These are phyloP conservation scores for Paracanthobrama guichenoti DNA, from an alignment of 2,113 vertebrate species.

Conservation along the genomic window DNA sequence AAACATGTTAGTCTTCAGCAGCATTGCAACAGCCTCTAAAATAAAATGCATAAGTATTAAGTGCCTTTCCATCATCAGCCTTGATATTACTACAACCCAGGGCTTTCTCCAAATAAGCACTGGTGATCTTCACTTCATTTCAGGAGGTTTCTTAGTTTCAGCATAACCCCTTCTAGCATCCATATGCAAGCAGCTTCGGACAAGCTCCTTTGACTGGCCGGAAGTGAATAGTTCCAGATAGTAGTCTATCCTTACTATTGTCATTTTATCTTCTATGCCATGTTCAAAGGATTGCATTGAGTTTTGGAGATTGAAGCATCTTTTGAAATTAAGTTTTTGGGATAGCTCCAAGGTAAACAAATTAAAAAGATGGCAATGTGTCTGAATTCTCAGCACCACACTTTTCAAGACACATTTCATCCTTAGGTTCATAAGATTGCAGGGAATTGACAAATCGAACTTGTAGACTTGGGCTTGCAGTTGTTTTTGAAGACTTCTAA, in stretches of 20 bases:
- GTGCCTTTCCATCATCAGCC: background rate
- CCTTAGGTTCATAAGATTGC: background rate
- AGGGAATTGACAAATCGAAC: background rate
- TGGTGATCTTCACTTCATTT: background rate
- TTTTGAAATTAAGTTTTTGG: background rate
- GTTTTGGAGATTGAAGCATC: background rate
- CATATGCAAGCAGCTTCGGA: background rate
- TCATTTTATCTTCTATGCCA: too few species aligned
- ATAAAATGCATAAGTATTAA: background rate
- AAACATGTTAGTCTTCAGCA: background rate
- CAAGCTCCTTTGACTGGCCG: background rate
- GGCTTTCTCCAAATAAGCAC: background rate
- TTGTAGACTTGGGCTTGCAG: background rate
- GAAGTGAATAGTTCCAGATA: background rate
- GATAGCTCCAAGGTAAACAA: conserved; percentile 13
- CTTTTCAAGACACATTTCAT: background rate
- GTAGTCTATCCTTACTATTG: background rate
- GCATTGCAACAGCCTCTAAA: background rate
- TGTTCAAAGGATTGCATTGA: background rate
- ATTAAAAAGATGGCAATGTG: background rate
- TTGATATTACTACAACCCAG: background rate
- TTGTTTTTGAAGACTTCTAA: background rate
- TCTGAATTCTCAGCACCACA: background rate
- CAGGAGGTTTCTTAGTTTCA: background rate
- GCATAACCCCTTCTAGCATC: background rate